Base-by-base conservation (phyloP, 2,888 invertebrate species). In the Callosobruchus maculatus region DNA sequence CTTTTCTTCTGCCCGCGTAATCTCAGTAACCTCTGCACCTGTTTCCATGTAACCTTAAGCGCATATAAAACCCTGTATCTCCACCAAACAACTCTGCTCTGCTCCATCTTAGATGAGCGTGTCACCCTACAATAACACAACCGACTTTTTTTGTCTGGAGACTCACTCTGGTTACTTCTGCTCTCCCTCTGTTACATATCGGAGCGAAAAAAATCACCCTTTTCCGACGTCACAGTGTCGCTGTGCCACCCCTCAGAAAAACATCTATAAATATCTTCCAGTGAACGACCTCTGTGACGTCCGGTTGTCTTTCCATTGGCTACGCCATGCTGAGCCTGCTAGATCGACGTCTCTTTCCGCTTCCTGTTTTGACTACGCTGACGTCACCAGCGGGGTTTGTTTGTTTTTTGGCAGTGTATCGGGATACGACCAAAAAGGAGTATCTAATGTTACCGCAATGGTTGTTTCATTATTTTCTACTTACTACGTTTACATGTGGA, bases 231-330 rank as follows among this genome's bases (percentile, higher is more conserved):
- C 81, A 79, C 80, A 79, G 79, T 80, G 81, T 49, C 49, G 7
- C 13, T 49, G 49, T 49, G 49, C 13, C 5, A 5, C 26, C 49
- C 49, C 49, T 49, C 49, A 18, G 49, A 49, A 49, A 49, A 83
- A 85, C 84, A 84, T 83, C 84, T 84, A 85, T 85, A 85, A 85
- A 85, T 85, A 84, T 84, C 84, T 84, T 85, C 84, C 84, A 84
- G 82, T 81, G 83, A 85, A 85, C 83, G 84, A 85, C 84, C 84
- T 83, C 83, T 84, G 83, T 84, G 83, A 83, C 84, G 83, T 83
- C 84, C 83, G 84, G 82, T 82, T 82, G 80, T 83, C 83, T 83
- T 78, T 82, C 83, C 82, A 85, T 84, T 84, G 83, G 85, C 81
- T 82, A 80, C 80, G 81, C 49, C 3, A 13, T 13, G 13, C 49